Percentiles rank a stretch among this genome's conserved stretches.
These are phyloP conservation scores for Aporophyla lueneburgensis DNA, from an alignment of 2,888 invertebrate genomes.

Conservation along the genomic window DNA sequence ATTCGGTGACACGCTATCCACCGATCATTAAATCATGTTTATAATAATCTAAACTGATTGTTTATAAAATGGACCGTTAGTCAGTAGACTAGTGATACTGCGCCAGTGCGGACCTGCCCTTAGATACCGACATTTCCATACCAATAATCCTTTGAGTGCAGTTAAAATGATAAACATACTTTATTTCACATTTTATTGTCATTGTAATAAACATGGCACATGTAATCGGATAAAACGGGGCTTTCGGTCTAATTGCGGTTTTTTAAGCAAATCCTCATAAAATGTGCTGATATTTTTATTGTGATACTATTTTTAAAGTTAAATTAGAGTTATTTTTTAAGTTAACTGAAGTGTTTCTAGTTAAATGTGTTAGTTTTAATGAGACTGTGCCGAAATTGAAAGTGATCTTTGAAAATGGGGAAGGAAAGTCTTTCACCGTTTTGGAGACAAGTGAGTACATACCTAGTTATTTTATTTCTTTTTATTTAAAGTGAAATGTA, in stretches of 20 bases:
- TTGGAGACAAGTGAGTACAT: slow-evolving; percentile 72
- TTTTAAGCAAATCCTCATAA: slow-evolving; percentile 27
- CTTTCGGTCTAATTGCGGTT: slow-evolving; percentile 15
- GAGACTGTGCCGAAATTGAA: slow-evolving; percentile 27
- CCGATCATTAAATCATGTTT: slow-evolving; percentile 12
- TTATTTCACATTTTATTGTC: slow-evolving; percentile 62
- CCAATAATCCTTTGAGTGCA: slow-evolving; percentile 64
- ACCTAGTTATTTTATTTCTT: background rate
- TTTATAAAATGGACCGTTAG: background rate
- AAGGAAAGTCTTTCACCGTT: slow-evolving; percentile 71
- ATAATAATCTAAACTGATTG: background rate
- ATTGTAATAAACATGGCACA: slow-evolving; percentile 52
- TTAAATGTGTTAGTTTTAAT: slow-evolving; percentile 37
- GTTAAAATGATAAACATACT: slow-evolving; percentile 61
- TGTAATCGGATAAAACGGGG: slow-evolving; percentile 36
- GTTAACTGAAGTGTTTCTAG: slow-evolving; percentile 3
- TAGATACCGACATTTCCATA: slow-evolving; percentile 54
- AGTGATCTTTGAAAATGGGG: slow-evolving; percentile 60
- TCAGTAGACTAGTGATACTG: background rate
- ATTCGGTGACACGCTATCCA: background rate
- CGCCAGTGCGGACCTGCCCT: slow-evolving; percentile 43
- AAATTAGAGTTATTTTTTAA: slow-evolving; percentile 18
- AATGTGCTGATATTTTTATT: slow-evolving; percentile 50
- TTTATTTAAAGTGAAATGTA: too few species aligned
- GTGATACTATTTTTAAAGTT: slow-evolving; percentile 48